phyloP scores from a whole-genome alignment of 2,797 vertebrate genomes.

The Microchirus variegatus region DNA sequence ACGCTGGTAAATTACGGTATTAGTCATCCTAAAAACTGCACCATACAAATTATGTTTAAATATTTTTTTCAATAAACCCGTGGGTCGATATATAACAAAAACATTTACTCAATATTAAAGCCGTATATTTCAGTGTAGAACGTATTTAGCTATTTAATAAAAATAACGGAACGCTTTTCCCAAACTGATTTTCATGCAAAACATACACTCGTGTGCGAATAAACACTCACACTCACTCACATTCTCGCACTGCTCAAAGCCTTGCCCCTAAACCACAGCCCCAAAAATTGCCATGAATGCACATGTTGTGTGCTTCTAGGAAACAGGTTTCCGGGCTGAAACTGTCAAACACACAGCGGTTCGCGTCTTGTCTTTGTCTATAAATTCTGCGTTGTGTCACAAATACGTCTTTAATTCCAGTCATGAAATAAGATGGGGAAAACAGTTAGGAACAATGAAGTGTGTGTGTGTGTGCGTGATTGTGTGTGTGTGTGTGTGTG shows the following conservation, averaged over 20 bases:
- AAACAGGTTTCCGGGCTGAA: conserved; percentile 31
- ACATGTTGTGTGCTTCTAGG: conserved; percentile 22
- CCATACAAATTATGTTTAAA: too few species aligned
- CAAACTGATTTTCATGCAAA: neutral
- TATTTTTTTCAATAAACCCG: too few species aligned
- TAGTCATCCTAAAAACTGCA: too few species aligned
- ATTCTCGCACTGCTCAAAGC: conserved; percentile 14
- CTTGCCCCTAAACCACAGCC: conserved; percentile 34
- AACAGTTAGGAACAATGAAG: neutral
- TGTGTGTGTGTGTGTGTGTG: conserved; percentile 7
- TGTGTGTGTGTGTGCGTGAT: neutral
- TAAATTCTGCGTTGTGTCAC: conserved; percentile 27
- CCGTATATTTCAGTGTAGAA: too few species aligned
- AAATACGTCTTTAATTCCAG: conserved; percentile 19
- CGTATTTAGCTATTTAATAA: too few species aligned
- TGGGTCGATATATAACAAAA: too few species aligned
- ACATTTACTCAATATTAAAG: too few species aligned
- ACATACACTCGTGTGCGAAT: neutral
- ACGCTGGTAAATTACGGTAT: too few species aligned
- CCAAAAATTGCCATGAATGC: conserved; percentile 20
- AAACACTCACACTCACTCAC: conserved; percentile 4
- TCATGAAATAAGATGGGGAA: conserved; percentile 7
- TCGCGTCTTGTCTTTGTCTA: conserved; percentile 9
- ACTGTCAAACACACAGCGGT: conserved; percentile 11
- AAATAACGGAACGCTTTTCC: too few species aligned